phyloP scores from a whole-genome alignment of 2,797 vertebrate genomes.

The Gephyroberyx darwinii region DNA sequence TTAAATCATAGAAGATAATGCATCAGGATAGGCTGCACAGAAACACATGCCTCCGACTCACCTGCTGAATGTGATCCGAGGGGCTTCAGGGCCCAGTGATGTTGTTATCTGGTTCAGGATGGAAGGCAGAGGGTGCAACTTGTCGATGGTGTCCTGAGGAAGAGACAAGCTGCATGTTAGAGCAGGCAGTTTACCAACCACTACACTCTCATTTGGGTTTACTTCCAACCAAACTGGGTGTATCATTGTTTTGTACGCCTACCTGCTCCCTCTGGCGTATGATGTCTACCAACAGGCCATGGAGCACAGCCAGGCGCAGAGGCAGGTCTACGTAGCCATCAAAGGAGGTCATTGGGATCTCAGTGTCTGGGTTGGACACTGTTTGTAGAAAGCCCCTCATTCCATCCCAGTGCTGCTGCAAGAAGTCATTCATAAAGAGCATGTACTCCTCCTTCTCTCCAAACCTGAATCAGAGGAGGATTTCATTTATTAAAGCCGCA shows the following conservation, averaged over 20 bases:
- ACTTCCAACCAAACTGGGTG: background rate
- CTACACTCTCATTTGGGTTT: background rate
- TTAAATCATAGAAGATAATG: slow-evolving; percentile 51
- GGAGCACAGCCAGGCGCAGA: slow-evolving; percentile 90
- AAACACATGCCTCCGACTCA: slow-evolving; percentile 20
- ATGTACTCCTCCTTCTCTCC: slow-evolving; percentile 98
- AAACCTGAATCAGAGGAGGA: slow-evolving; percentile 80
- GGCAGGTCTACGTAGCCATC: slow-evolving; percentile 91
- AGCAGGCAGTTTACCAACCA: background rate
- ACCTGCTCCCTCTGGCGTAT: slow-evolving; percentile 88
- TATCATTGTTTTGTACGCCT: background rate
- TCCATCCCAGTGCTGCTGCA: slow-evolving; percentile 86
- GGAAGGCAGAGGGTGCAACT: slow-evolving; percentile 89
- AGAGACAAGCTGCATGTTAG: slow-evolving; percentile 42
- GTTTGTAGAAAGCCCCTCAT: slow-evolving; percentile 88
- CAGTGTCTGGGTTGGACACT: slow-evolving; percentile 83
- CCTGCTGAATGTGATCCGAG: slow-evolving; percentile 76
- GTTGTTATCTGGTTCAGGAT: slow-evolving; percentile 90
- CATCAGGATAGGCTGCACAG: background rate
- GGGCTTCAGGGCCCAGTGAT: slow-evolving; percentile 73
- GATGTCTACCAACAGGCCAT: slow-evolving; percentile 90
- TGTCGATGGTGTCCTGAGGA: slow-evolving; percentile 82
- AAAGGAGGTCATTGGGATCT: slow-evolving; percentile 82
- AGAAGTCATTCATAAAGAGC: slow-evolving; percentile 94
- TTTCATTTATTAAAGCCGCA: background rate